Base-by-base conservation (phyloP, 2,888 invertebrate species). In the Beris morrisii region DNA sequence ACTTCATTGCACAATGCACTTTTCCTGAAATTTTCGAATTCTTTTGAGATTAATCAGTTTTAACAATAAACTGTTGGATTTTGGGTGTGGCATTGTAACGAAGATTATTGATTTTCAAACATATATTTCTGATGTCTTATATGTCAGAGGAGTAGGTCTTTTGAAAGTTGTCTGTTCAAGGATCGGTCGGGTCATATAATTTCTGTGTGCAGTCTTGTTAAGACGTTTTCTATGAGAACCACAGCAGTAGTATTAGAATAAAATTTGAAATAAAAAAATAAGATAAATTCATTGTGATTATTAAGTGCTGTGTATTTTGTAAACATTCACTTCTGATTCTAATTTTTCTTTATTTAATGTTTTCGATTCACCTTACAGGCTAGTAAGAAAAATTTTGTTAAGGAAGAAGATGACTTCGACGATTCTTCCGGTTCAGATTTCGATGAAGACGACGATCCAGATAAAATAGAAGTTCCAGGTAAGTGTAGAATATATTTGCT, bases 381-480 rank as follows among this genome's bases (percentile, higher is more conserved):
- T 59, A 72, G 72, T 67, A 74, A 74, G 66, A 73, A 72, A 70
- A 71, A 71, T 61, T 67, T 73, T 69, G 73, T 74, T 73, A 72
- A 77, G 73, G 70, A 75, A 71, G 81, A 81, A 70, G 82, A 81
- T 67, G 83, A 85, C 70, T 76, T 79, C 67, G 83, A 83, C 68
- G 84, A 84, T 73, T 82, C 84, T 69, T 85, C 85, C 48, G 86
- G 85, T 53, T 86, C 86, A 44, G 92, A 92, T 78, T 92, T 92
- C 75, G 92, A 91, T 77, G 92, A 92, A 74, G 92, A 92, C 79
- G 93, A 92, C 74, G 94, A 94, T 84, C 94, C 94, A 66, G 94
- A 94, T 80, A 92, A 91, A 82, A 89, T 93, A 81, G 92, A 93
- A 86, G 93, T 94, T 53, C 93, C 93, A 78, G 93, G 93, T 90